These are phyloP conservation scores for Allygus modestus DNA, from an alignment of 2,888 invertebrate genomes.

Conservation along the genomic window DNA sequence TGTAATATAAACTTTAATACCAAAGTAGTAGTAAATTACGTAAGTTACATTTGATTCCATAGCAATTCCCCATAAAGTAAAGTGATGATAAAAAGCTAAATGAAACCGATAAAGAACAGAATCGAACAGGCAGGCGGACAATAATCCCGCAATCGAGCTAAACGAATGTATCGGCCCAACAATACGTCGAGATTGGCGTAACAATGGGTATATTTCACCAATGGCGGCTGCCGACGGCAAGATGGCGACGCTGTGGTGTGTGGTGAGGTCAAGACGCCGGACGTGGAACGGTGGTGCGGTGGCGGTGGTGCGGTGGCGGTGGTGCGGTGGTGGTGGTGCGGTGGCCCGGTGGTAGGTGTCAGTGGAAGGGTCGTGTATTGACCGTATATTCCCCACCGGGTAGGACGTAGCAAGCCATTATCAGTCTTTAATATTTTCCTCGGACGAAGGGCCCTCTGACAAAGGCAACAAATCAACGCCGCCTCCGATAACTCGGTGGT, in stretches of 20 bases:
- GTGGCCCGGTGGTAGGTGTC: not conserved
- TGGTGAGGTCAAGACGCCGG: not conserved
- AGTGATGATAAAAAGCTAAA: not conserved
- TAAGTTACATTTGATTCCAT: too few relatives aligned
- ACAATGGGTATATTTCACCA: slow-evolving; percentile 34
- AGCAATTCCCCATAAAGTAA: not conserved
- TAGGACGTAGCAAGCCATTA: slow-evolving; percentile 24
- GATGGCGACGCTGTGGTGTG: slow-evolving; percentile 15
- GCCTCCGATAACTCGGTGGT: slow-evolving; percentile 69
- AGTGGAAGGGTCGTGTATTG: slow-evolving; percentile 29
- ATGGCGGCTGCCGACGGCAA: slow-evolving; percentile 17
- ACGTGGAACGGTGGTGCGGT: not conserved
- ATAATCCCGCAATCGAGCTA: slow-evolving; percentile 6
- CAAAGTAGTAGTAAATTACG: too few relatives aligned
- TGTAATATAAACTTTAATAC: too few relatives aligned
- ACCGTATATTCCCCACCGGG: slow-evolving; percentile 26
- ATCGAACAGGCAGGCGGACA: not conserved
- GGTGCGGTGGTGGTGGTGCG: not conserved
- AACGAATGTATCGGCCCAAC: slow-evolving; percentile 9
- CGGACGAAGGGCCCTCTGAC: slow-evolving; percentile 52
- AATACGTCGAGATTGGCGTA: slow-evolving; percentile 22
- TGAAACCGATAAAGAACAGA: not conserved
- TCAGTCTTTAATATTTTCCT: slow-evolving; percentile 56
- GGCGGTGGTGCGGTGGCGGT: not conserved
- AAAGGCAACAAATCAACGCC: slow-evolving; percentile 68